These are phyloP conservation scores for Scaptomyza flava DNA, from an alignment of 2,888 invertebrate genomes.

Conservation along the genomic window DNA sequence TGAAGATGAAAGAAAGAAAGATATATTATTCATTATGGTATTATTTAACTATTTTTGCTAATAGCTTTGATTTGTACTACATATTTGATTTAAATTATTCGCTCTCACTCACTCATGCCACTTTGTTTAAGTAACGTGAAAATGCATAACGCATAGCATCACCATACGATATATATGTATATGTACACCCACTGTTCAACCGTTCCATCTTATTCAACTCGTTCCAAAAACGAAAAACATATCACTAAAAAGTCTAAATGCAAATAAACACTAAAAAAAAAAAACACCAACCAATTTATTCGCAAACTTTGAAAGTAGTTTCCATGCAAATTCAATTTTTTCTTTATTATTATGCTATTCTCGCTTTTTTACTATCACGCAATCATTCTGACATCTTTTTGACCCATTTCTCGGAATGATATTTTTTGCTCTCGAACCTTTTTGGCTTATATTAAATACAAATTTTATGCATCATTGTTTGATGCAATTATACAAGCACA, in stretches of 20 bases:
- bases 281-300: conserved; percentile 12
- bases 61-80: conserved; percentile 57
- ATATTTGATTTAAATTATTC: conserved; percentile 45
- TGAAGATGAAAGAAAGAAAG: conserved; percentile 69
- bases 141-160: conserved; percentile 43
- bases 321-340: conserved; percentile 11
- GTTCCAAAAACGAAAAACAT: conserved; percentile 1
- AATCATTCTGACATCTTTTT: conserved; percentile 45
- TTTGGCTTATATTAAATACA: conserved; percentile 55
- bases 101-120: conserved; percentile 46
- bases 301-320: conserved; percentile 19
- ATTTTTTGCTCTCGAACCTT: conserved; percentile 83
- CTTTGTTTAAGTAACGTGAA: conserved; percentile 40
- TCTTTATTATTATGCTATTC: conserved; percentile 16
- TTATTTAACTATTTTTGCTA: conserved; percentile 68
- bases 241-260: conserved; percentile 11
- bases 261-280: conserved; percentile 12
- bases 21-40: conserved; percentile 62
- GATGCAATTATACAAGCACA: conserved; percentile 30
- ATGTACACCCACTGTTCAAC: conserved; percentile 28
- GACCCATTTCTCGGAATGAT: conserved; percentile 84
- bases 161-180: conserved; percentile 27
- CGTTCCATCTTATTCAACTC: conserved; percentile 8
- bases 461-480: conserved; percentile 16
- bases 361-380: conserved; percentile 30